Evolutionary conservation across 2,797 vertebrate species (phyloP), one percentile per base, ranked within the genome.

Genomic region (Pachyuromys duprasi): DNA sequence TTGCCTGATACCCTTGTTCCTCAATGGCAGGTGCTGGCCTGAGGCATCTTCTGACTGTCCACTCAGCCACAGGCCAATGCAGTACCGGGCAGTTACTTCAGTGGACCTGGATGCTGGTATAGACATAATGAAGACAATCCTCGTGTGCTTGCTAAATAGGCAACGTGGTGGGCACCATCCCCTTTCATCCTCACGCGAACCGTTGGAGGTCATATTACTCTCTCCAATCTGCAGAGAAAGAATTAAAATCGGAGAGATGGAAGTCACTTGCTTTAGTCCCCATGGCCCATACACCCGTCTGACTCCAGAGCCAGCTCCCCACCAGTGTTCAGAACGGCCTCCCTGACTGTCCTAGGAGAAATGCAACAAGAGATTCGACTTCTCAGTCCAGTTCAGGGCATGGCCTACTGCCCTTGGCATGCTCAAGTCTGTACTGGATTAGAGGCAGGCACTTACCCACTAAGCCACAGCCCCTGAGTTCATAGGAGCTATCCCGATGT

Each of bases 51-150:
- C 57, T 81, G 24, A 12, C 36, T 53, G 45, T 75, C 81, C 20
- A 0, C 53, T 81, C 60, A 75, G 74, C 94, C 53, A 15, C 31
- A 75, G 5, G 49, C 26, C 31, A 15, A 22, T 28, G 1, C 12
- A 42, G 36, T 36, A 57, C 49, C 82, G 8, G 72, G 57, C 5
- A 63, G n/a, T 78, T 15, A 45, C 9, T 45, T 93, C n/a, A 22
- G 20, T 2, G 1, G 62, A 84, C 36, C 12, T 2, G 8, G 13
- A n/a, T 12, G 39, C 45, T 78, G 15, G 83, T 36, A 76, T 53
- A 84, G 94, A 94, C 83, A 86, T 65, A 57, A 14, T 65, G 49
- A 82, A 79, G 63, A 72, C 75, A 53, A 39, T 67, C 33, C 75
- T 91, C 67, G n/a, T 42, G n/a, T 53, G 75, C 67, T 72, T 70